Conservation (phyloP, 2,888 invertebrate species). For the Ochropleura leucogaster region DNA sequence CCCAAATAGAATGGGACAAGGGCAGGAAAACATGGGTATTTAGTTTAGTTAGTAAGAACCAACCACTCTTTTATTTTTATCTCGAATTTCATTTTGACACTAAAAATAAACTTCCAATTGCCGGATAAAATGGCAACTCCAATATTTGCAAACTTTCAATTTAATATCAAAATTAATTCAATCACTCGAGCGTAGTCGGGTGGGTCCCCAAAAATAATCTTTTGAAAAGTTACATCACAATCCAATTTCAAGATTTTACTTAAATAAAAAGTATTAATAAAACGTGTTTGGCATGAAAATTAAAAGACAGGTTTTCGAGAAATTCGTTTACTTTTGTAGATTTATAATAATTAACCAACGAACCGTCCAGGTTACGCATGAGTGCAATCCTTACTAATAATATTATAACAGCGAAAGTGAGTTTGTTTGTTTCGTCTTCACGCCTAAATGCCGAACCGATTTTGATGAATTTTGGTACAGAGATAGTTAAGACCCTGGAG, state of each 20-base stretch:
- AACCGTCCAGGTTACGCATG: too few species aligned
- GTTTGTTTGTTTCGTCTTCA: too few species aligned
- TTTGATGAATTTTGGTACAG: too few species aligned
- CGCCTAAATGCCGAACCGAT: too few species aligned
- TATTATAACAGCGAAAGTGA: too few species aligned
- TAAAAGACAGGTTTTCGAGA: background rate
- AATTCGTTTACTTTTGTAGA: background rate
- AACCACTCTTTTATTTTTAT: background rate
- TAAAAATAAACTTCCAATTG: background rate
- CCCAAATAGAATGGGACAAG: too few species aligned
- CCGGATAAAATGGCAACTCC: background rate
- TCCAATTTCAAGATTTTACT: background rate
- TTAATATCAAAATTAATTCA: conserved; percentile 5
- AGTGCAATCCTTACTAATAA: too few species aligned
- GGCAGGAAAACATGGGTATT: too few species aligned
- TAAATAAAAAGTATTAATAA: conserved; percentile 18
- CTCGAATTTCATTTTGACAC: background rate
- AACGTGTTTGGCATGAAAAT: conserved; percentile 22
- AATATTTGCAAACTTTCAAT: background rate
- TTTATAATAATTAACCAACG: background rate
- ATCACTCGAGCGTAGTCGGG: background rate
- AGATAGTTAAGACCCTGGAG: too few species aligned
- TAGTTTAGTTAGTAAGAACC: too few species aligned
- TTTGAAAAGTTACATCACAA: background rate
- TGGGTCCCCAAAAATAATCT: background rate